Base-by-base conservation (phyloP, 2,113 vertebrate genomes). In the Alosa alosa region DNA sequence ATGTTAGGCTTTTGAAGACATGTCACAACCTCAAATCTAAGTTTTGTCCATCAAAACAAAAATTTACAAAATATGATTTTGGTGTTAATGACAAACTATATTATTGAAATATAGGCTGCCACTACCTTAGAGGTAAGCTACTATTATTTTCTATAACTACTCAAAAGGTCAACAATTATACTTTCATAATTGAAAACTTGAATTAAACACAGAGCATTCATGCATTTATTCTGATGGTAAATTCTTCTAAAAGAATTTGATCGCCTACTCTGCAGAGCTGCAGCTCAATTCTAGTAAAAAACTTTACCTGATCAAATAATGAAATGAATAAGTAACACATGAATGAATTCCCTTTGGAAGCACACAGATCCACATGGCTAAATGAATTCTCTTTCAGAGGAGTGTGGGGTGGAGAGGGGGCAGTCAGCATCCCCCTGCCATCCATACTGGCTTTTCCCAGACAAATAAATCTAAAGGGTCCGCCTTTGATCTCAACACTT, bases 381-480 rank as follows among this genome's bases (percentile, higher is more conserved):
- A 72, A 72, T 31, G 64, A 72, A 72, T 15, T 72, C 64, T 72
- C 64, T 72, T 72, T 72, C 64, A 72, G 64, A 25, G 31, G 11
- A 15, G 7, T 25, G 7, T 31, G 64, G 64, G 64, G 64, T 36
- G 64, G 64, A 10, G 11, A 15, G 25, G 55, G 31, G 25, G 64
- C n/a, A 31, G 64, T 25, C 64, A 13, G 64, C 25, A 72, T 72
- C 64, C 91, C 88, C 90, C 94, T 88, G 94, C 83, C 50, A 13
- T 60, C 84, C n/a, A 81, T 82, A 78, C 78, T 90, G 93, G 95
- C 93, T 96, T 98, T 97, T 97, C 96, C 94, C 95, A 96, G 96
- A 96, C 96, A 98, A 97, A 99, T 97, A 99, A 98, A 97, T 96
- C 96, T 96, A 98, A 96, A 95, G 95, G 97, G 96, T 93, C 94